Conservation (phyloP, 2,113 vertebrate species). For the Megaptera novaeangliae region DNA sequence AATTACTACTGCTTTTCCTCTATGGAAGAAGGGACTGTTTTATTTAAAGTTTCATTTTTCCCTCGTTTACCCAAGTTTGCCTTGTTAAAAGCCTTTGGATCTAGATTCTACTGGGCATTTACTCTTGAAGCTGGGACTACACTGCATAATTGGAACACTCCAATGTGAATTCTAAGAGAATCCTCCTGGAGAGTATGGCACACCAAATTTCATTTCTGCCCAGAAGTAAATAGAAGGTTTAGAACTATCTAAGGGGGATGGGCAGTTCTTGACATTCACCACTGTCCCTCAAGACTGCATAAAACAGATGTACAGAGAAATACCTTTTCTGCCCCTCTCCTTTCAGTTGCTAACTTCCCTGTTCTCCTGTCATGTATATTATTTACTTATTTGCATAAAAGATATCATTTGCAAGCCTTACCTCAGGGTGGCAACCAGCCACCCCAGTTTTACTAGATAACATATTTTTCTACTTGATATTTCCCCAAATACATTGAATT, state of each 20-base stretch:
- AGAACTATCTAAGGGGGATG: neutral
- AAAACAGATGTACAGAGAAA: neutral
- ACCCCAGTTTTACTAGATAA: constrained; percentile 31
- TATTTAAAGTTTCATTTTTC: neutral
- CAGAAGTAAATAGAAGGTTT: neutral
- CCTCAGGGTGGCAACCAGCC: constrained; percentile 36
- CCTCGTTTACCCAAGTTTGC: neutral
- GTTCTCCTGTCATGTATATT: neutral
- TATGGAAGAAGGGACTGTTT: neutral
- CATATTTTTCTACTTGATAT: constrained; percentile 50
- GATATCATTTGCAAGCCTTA: constrained; percentile 44
- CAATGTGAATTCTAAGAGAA: neutral
- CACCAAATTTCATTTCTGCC: neutral
- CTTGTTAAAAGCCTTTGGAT: constrained; percentile 27
- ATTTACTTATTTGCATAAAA: constrained; percentile 30
- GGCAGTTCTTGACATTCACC: neutral
- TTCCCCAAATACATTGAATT: neutral
- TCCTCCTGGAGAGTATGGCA: neutral
- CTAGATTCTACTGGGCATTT: neutral
- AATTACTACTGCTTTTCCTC: neutral
- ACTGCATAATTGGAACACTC: neutral
- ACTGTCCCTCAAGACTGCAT: neutral
- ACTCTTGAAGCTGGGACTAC: neutral
- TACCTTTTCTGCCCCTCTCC: neutral
- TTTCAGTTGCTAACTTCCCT: neutral